These are phyloP conservation scores for Thumatha senex DNA, from an alignment of 2,888 invertebrate species.

Conservation along the genomic window DNA sequence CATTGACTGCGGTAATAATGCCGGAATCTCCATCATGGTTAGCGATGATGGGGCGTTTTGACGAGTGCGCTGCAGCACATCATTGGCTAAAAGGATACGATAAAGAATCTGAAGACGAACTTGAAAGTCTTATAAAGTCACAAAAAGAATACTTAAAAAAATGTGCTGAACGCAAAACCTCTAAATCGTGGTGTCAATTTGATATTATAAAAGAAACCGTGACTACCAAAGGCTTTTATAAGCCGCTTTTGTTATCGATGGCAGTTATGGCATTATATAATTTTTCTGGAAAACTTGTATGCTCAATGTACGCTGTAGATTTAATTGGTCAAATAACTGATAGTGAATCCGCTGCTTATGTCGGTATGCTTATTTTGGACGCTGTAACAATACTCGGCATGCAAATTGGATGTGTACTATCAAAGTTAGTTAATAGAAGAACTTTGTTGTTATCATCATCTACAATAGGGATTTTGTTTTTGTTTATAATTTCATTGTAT, in stretches of 20 bases:
- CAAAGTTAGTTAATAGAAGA: constrained; percentile 51
- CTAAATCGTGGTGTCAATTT: constrained; percentile 21
- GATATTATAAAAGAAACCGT: constrained; percentile 24
- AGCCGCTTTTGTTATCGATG: constrained; percentile 41
- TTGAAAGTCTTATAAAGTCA: constrained; percentile 35
- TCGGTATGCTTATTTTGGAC: constrained; percentile 61
- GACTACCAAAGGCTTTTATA: constrained; percentile 40
- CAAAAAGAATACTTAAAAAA: constrained; percentile 29
- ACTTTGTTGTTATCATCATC: constrained; percentile 51
- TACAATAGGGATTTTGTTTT: constrained; percentile 45
- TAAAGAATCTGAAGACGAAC: constrained; percentile 41
- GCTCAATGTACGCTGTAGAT: constrained; percentile 54
- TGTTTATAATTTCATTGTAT: constrained; percentile 55
- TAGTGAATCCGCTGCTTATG: constrained; percentile 51
- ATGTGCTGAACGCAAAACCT: constrained; percentile 15
- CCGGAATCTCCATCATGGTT: constrained; percentile 55
- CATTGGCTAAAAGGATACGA: constrained; percentile 45
- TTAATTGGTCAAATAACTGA: constrained; percentile 51
- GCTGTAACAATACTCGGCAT: constrained; percentile 60
- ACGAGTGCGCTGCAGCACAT: constrained; percentile 38
- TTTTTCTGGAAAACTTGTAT: constrained; percentile 49
- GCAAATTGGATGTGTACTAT: constrained; percentile 55
- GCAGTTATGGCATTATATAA: constrained; percentile 37
- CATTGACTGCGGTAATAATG: constrained; percentile 32
- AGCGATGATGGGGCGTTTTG: constrained; percentile 40